Conservation (phyloP, 2,113 vertebrate genomes). For the Caranx melampygus region DNA sequence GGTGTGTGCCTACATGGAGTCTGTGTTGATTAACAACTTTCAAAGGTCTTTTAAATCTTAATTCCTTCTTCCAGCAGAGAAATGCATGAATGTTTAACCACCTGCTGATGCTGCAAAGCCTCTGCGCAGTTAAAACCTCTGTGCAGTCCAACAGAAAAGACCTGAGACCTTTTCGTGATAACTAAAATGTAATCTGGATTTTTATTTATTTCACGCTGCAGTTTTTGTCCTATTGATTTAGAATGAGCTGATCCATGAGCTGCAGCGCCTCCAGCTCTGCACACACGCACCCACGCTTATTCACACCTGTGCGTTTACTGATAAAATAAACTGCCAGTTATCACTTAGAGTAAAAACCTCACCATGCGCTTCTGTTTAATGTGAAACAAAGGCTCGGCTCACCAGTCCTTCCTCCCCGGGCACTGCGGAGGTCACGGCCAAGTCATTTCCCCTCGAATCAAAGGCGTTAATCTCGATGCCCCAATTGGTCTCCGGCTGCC, state of each 20-base stretch:
- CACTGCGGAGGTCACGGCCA: constrained; percentile 92
- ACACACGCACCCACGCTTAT: not conserved
- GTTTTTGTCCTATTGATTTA: not conserved
- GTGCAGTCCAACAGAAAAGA: not conserved
- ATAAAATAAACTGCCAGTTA: not conserved
- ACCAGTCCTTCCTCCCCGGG: constrained; percentile 96
- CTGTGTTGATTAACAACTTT: constrained; percentile 64
- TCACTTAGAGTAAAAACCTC: not conserved
- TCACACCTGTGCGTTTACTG: not conserved
- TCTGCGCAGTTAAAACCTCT: constrained; percentile 13
- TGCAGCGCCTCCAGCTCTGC: not conserved
- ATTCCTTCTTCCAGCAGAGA: constrained; percentile 49
- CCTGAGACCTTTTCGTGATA: not conserved
- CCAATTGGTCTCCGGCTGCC: constrained; percentile 98
- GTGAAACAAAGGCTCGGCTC: constrained; percentile 71
- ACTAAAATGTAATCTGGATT: not conserved
- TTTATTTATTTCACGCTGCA: not conserved
- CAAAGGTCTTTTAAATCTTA: constrained; percentile 53
- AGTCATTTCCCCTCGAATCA: constrained; percentile 91
- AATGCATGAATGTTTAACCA: constrained; percentile 56
- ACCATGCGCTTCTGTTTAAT: not conserved
- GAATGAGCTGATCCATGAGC: not conserved
- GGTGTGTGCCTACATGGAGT: constrained; percentile 63
- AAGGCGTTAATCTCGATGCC: constrained; percentile 98
- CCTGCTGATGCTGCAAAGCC: constrained; percentile 65